Base-by-base conservation (phyloP, 2,888 invertebrate genomes). In the Norana najaformis region DNA sequence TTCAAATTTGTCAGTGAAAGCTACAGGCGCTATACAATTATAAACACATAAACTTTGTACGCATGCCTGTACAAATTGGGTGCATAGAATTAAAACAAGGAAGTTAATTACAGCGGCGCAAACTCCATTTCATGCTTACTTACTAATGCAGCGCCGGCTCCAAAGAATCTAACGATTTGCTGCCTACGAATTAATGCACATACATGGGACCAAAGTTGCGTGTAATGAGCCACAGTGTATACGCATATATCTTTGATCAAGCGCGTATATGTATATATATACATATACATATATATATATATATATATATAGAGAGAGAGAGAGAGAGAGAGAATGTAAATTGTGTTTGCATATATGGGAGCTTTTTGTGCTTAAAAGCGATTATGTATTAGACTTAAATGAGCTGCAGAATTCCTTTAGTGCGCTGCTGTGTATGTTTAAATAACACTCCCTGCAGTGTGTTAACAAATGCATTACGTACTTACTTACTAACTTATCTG, bases 191-290 rank as follows among this genome's bases (percentile, higher is more conserved):
- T 69, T 69, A 69, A 69, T 69, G 69, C 69, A 69, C n/a, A 69
- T n/a, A 69, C 69, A 69, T 69, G 69, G 30, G 69, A 69, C n/a
- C n/a, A 69, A 69, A 13, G 69, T 47, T 69, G 69, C 69, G 69
- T 69, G 69, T n/a, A 69, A 69, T 69, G 69, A 69, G 69, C 69
- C 30, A 69, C 69, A 69, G 69, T n/a, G 69, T n/a, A n/a, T n/a
- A n/a, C n/a, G n/a, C n/a, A n/a, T n/a, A n/a, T n/a, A n/a, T n/a
- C n/a, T n/a, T n/a, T n/a, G 69, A n/a, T 69, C 8, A 16, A n/a
- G 30, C 69, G 8, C n/a, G n/a, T n/a, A n/a, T 69, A 30, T 69
- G 8, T 11, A 69, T n/a, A 13, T n/a, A 14, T 47, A 69, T 69
- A 69, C n/a, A n/a, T 3, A 13, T 69, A 69, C 8, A 11, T 4